These are phyloP conservation scores for Pseudomyrmex cubaensis DNA, from an alignment of 1,140 invertebrate species.

Conservation along the genomic window DNA sequence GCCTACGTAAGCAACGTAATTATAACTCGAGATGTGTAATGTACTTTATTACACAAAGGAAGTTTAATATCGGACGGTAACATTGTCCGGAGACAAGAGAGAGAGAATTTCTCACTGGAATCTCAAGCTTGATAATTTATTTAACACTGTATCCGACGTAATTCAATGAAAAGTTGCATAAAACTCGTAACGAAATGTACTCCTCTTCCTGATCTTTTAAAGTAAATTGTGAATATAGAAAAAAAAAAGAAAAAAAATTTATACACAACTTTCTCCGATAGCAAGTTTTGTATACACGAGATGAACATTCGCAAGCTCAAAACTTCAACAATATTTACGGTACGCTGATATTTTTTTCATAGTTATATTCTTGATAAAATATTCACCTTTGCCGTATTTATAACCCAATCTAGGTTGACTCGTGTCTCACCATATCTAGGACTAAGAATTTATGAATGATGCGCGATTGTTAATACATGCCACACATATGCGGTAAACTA, in stretches of 20 bases:
- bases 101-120: too few species aligned
- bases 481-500: neutral
- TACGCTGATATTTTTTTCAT: neutral
- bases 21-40: neutral
- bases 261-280: too few species aligned
- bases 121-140: neutral
- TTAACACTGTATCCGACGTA: too few species aligned
- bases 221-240: too few species aligned
- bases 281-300: too few species aligned
- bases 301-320: too few species aligned
- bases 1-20: neutral
- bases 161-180: too few species aligned
- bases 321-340: too few species aligned
- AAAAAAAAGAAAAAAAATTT: too few species aligned
- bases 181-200: too few species aligned
- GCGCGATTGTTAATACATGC: neutral
- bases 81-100: neutral
- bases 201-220: too few species aligned
- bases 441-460: slow-evolving; percentile 21
- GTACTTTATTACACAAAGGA: slow-evolving; percentile 3
- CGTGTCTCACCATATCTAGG: neutral
- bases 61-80: too few species aligned
- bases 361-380: neutral
- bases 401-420: neutral
- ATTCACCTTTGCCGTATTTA: neutral